A percentile compares a stretch with the other conserved stretches of the same genome.
These are phyloP conservation scores for Drymodes brunneopygia DNA, from an alignment of 2,113 vertebrate species.

Conservation along the genomic window DNA sequence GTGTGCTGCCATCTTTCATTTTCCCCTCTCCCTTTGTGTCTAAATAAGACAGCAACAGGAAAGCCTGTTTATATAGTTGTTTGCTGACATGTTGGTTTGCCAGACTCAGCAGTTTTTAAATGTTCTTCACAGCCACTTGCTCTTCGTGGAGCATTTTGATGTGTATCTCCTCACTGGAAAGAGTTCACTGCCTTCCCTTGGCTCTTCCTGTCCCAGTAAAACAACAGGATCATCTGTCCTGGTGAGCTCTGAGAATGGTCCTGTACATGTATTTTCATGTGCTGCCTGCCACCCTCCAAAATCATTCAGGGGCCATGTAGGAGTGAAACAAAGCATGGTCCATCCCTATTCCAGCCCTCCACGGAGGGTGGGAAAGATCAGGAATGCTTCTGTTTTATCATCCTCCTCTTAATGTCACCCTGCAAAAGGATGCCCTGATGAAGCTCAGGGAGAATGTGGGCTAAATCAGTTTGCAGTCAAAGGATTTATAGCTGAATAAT, in stretches of 20 bases:
- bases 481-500: constrained; percentile 22
- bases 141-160: not conserved
- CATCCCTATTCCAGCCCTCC: not conserved
- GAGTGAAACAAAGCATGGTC: not conserved
- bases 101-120: not conserved
- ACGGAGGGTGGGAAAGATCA: not conserved
- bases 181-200: not conserved
- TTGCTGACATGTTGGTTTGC: not conserved
- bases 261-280: not conserved
- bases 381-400: not conserved
- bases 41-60: constrained; percentile 4
- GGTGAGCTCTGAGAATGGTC: not conserved
- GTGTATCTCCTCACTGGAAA: not conserved
- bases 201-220: not conserved
- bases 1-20: constrained; percentile 32
- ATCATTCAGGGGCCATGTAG: not conserved
- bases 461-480: not conserved
- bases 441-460: not conserved
- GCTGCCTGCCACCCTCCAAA: not conserved
- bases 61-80: not conserved
- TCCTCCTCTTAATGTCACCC: not conserved
- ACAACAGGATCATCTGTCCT: not conserved
- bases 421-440: not conserved
- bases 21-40: not conserved
- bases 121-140: not conserved